Conservation (phyloP, 2,888 invertebrate genomes). For the Leptopilina syphax region DNA sequence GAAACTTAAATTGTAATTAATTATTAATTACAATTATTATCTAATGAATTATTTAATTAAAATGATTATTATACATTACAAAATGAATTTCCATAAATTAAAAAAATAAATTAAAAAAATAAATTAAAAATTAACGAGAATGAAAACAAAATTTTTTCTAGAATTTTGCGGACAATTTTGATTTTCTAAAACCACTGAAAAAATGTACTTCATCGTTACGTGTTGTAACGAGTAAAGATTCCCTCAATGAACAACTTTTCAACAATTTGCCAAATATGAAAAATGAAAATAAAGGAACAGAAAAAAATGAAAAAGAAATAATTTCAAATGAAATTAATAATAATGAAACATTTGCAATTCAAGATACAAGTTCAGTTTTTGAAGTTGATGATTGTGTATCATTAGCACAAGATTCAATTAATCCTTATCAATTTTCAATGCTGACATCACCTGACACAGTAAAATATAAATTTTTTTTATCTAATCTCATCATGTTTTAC, state of each 20-base stretch:
- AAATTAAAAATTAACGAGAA: not conserved
- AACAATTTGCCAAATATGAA: not conserved
- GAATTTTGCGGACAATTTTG: not conserved
- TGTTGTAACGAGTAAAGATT: constrained; percentile 24
- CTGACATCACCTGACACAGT: constrained; percentile 24
- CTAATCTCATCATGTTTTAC: not conserved
- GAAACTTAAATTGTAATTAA: too few species aligned
- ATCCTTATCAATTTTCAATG: constrained; percentile 24
- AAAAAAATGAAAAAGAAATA: not conserved
- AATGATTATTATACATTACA: too few species aligned
- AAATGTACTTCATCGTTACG: constrained; percentile 29
- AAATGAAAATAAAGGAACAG: not conserved
- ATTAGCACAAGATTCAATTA: constrained; percentile 30
- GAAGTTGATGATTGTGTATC: constrained; percentile 44
- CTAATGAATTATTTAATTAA: too few species aligned
- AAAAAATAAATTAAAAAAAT: not conserved
- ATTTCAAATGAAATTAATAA: constrained; percentile 10
- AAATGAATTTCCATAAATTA: too few species aligned
- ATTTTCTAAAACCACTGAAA: not conserved
- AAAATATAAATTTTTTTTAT: not conserved
- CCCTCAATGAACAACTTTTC: constrained; percentile 4
- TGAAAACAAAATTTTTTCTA: not conserved
- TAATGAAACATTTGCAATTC: not conserved
- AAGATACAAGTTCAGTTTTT: constrained; percentile 45
- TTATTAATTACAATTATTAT: too few species aligned